Evolutionary conservation across 2,797 vertebrate genomes (phyloP), one percentile per base, ranked within the genome.

Genomic region (Oceanodroma leucorhoa): DNA sequence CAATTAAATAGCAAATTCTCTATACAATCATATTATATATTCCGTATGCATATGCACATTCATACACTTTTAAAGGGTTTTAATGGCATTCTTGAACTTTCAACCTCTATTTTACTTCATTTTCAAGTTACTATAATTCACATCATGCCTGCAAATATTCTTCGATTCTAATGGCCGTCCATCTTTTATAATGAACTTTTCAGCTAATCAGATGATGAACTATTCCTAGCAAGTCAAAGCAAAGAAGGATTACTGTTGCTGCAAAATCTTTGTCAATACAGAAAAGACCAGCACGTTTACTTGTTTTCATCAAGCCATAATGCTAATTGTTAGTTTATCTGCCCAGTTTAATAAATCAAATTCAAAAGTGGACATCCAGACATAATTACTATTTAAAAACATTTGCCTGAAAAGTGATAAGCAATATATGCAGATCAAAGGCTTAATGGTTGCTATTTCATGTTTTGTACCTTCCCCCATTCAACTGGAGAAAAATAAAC

Each of bases 11-110:
- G 46, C 34, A 81, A 90, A 70, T 70, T 76, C 66, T 70, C 27
- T 27, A 30, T n/a, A 40, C 16, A 72, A 51, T 46, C 5, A 18
- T 29, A 78, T 40, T 62, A 64, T 60, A 75, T 69, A 86, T 76
- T 38, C 67, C 29, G 46, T 40, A 75, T 34, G 67, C 43, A 92
- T 41, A 83, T 15, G 46, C 26, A 81, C 65, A 73, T 75, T 87
- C 50, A 76, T 54, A 76, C 13, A 70, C 43, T 93, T 93, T 53
- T 61, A 87, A 73, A 80, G 32, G 5, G 55, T 93, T 93, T 95
- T 94, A 93, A 90, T 77, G 64, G 78, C 92, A 92, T 94, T 93
- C 89, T 61, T 92, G 92, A 97, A 96, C 95, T 94, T 93, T 92
- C 93, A 96, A 89, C 91, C 89, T 95, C 70, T 64, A 71, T 43